phyloP scores from a whole-genome alignment of 2,113 vertebrate species.

The Heterotis niloticus region DNA sequence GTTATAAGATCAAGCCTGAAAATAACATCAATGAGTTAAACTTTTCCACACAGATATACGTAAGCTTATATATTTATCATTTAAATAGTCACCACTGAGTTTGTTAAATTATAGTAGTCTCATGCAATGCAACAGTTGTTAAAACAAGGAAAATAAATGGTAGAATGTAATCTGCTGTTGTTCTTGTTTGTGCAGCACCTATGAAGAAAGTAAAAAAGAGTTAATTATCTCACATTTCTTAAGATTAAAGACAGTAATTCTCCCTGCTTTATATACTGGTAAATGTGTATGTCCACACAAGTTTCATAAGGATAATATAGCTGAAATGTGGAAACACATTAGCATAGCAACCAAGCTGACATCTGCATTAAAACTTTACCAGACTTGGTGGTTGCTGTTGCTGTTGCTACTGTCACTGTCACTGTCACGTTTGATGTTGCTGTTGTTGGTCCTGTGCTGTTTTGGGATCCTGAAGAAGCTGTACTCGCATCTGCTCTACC shows the following conservation, averaged over 20 bases:
- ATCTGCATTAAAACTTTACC: neutral
- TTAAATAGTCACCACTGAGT: neutral
- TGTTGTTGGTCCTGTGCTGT: neutral
- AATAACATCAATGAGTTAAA: neutral
- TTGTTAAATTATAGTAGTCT: neutral
- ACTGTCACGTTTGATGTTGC: neutral
- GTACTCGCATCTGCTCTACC: slow-evolving; percentile 7
- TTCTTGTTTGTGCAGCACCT: neutral
- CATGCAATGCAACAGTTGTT: neutral
- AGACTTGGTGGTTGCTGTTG: neutral
- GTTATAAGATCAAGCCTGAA: neutral
- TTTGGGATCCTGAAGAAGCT: neutral
- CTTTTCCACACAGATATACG: too few relatives aligned
- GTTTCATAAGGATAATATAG: neutral
- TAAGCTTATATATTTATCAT: neutral
- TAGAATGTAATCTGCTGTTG: neutral
- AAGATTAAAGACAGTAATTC: neutral
- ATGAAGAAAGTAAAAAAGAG: neutral
- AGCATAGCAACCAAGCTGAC: neutral
- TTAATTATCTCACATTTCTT: neutral
- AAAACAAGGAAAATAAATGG: neutral
- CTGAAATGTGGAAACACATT: neutral
- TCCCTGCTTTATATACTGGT: too few relatives aligned
- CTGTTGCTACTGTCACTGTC: too few relatives aligned
- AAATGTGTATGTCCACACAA: neutral